phyloP scores from a whole-genome alignment of 2,888 invertebrate species.

The Cephus spinipes region DNA sequence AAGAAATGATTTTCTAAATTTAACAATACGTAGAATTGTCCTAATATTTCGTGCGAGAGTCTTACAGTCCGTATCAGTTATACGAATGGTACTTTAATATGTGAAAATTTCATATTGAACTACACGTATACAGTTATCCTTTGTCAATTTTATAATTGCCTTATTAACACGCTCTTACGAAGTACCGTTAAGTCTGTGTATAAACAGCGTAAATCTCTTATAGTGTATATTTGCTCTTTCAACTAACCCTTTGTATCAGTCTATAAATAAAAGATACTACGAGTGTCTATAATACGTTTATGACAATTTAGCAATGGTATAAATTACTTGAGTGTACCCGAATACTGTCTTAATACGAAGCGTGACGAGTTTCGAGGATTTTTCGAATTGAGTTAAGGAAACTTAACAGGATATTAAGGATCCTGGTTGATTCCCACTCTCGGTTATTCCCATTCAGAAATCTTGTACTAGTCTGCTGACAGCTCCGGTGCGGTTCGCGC shows the following conservation, averaged over 20 bases:
- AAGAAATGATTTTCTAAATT: no score
- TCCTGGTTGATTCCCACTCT: not conserved
- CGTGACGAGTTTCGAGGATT: not conserved
- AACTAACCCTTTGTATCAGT: not conserved
- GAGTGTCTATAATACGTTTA: not conserved
- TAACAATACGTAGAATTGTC: no score
- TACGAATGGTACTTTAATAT: no score
- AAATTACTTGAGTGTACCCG: not conserved
- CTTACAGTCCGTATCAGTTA: no score
- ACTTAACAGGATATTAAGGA: not conserved
- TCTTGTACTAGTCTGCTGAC: not conserved
- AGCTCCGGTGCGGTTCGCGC: not conserved
- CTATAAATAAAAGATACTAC: not conserved
- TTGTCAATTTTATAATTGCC: not conserved
- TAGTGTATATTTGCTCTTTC: not conserved
- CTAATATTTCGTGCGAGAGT: no score
- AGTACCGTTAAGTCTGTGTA: not conserved
- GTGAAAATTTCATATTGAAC: no score
- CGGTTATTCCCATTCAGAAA: not conserved
- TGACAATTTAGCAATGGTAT: not conserved
- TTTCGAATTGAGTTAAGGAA: not conserved
- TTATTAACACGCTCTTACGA: not conserved
- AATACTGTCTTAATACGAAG: not conserved
- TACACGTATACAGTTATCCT: no score
- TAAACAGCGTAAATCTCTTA: not conserved